These are phyloP conservation scores for Tanypteryx hageni DNA, from an alignment of 2,888 invertebrate species.

Conservation along the genomic window DNA sequence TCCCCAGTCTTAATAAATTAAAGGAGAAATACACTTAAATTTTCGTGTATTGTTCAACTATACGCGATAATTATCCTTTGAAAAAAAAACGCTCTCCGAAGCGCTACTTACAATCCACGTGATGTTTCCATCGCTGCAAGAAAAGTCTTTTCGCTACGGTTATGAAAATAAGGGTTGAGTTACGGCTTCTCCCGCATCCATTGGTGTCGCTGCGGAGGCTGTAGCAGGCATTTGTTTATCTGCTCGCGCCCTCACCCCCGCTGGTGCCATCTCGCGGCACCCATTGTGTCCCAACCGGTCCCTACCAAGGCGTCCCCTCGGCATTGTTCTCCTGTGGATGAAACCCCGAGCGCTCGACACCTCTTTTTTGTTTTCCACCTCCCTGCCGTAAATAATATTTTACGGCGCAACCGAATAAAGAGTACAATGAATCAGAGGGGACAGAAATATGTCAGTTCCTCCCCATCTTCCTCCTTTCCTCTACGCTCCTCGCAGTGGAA, in stretches of 20 bases:
- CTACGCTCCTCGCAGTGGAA: neutral
- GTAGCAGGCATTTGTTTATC: constrained; percentile 51
- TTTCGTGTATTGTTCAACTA: neutral
- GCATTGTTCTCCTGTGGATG: constrained; percentile 25
- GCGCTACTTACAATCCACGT: constrained; percentile 21
- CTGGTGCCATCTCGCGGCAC: constrained; percentile 44
- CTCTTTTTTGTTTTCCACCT: constrained; percentile 20
- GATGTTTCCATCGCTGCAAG: constrained; percentile 45
- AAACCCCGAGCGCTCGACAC: neutral
- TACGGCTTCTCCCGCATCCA: constrained; percentile 10
- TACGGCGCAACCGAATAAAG: constrained; percentile 44
- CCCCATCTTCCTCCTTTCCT: neutral
- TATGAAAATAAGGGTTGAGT: constrained; percentile 34
- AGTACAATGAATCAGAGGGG: constrained; percentile 47
- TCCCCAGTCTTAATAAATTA: no score
- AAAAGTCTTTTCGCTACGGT: constrained; percentile 3
- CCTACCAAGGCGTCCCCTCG: constrained; percentile 29
- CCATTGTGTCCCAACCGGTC: constrained; percentile 37
- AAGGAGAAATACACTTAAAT: neutral
- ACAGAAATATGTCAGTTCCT: constrained; percentile 41
- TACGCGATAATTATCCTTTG: neutral
- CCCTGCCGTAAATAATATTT: constrained; percentile 53
- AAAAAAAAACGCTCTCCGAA: constrained; percentile 5
- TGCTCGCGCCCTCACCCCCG: neutral
- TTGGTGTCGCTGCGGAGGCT: constrained; percentile 1